Evolutionary conservation across 2,113 vertebrate genomes (phyloP).

Genomic region (Psophia crepitans): DNA sequence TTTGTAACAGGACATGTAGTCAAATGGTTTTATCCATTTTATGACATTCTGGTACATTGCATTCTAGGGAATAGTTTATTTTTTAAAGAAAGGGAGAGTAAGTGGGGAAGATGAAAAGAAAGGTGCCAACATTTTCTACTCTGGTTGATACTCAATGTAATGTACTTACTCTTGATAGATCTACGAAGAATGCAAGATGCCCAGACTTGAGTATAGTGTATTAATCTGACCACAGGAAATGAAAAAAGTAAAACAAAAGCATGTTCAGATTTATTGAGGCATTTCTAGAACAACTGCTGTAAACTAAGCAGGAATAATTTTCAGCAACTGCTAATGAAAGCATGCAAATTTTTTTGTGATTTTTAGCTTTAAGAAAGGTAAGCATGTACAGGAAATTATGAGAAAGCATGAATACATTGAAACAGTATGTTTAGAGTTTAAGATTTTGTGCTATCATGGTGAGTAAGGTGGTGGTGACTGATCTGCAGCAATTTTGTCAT

Average conservation of each 20-base stretch:
- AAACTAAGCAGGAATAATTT: not conserved
- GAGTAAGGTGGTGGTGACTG: slow-evolving; percentile 86
- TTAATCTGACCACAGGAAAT: not conserved
- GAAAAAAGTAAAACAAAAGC: not conserved
- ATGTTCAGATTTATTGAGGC: not conserved
- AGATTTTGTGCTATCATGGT: slow-evolving; percentile 70
- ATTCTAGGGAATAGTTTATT: not conserved
- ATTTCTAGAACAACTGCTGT: not conserved
- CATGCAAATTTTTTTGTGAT: no score
- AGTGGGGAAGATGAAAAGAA: not conserved
- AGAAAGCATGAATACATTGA: not conserved
- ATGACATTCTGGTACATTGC: not conserved
- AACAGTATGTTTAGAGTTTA: not conserved
- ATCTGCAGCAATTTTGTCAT: slow-evolving; percentile 84
- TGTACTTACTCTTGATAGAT: not conserved
- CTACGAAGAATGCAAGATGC: not conserved
- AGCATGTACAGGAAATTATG: not conserved
- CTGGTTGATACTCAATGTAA: not conserved
- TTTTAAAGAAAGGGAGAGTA: not conserved
- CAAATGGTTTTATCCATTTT: not conserved
- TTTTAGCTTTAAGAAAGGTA: not conserved
- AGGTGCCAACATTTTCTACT: not conserved
- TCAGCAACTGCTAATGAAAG: not conserved
- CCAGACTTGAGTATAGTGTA: not conserved
- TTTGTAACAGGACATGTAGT: not conserved